phyloP scores from a whole-genome alignment of 2,888 invertebrate genomes.

The Diabrotica balteata region DNA sequence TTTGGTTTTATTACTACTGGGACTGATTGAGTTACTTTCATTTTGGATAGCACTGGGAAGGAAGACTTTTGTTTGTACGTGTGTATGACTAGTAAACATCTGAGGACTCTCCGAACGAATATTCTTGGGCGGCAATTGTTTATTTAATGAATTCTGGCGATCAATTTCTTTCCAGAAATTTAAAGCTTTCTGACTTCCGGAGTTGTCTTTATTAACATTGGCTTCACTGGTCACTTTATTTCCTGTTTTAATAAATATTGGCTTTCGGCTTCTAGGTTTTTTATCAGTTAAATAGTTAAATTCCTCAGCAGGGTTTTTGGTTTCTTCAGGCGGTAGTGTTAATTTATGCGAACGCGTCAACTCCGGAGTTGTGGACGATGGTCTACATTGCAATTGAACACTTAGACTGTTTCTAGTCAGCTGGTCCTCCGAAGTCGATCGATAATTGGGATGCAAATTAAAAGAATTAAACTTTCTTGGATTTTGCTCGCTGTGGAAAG shows the following conservation, averaged over 20 bases:
- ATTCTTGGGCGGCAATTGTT: conserved; percentile 33
- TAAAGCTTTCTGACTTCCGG: conserved; percentile 62
- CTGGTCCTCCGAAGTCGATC: conserved; percentile 58
- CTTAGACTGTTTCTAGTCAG: conserved; percentile 48
- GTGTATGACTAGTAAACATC: conserved; percentile 56
- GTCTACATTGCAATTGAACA: conserved; percentile 51
- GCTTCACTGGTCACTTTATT: conserved; percentile 4
- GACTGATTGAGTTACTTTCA: conserved; percentile 33
- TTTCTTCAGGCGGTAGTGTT: conserved; percentile 30
- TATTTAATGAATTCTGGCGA: conserved; percentile 28
- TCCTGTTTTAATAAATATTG: conserved; percentile 71
- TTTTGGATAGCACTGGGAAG: conserved; percentile 50
- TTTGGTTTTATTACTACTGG: conserved; percentile 33
- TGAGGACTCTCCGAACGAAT: conserved; percentile 48
- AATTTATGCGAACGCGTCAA: conserved; percentile 44
- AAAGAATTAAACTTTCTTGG: conserved; percentile 52
- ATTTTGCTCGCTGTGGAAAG: conserved; percentile 39
- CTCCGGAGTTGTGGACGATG: conserved; percentile 58
- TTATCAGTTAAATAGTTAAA: conserved; percentile 76
- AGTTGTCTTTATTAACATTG: conserved; percentile 44
- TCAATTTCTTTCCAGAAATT: conserved; percentile 73
- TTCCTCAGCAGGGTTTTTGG: conserved; percentile 44
- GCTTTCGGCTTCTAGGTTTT: conserved; percentile 75
- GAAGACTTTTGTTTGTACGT: conserved; percentile 56
- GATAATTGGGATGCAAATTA: conserved; percentile 49